Evolutionary conservation across 2,113 vertebrate genomes (phyloP), one percentile per base, ranked within the genome.

Genomic region (Istiophorus platypterus): DNA sequence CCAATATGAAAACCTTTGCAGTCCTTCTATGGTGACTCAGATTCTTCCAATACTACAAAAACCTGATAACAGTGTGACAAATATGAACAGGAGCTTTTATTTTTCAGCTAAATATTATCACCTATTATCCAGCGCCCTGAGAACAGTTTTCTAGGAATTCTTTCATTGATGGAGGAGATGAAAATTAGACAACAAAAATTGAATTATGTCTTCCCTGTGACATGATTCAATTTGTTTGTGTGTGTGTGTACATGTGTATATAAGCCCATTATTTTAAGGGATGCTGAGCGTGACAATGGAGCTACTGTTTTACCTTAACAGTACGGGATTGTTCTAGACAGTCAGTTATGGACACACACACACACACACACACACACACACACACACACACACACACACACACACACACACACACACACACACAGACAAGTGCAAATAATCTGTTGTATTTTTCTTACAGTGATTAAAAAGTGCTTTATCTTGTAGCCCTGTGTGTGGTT

Each of bases 231-330:
- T n/a, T n/a, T n/a, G n/a, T n/a, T n/a, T n/a, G 61, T 63, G 54
- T 49, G 42, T 34, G 20, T 70, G 24, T 76, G 7, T 52, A 22
- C 10, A 45, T 42, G 42, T 3, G 17, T 9, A 9, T 52, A 47
- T 45, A 45, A 57, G 39, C 26, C 31, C 7, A 56, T 75, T 39
- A 78, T 58, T 59, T 80, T 52, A 51, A 51, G 31, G 59, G 71
- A 68, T 22, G 24, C 58, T 41, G 34, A 37, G 42, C 20, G 22
- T 13, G 26, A 91, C 85, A 92, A 87, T 81, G 68, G 45, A 56
- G 26, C 80, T 49, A 73, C 85, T 93, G 90, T 91, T 86, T 64
- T 52, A 54, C 34, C n/a, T 29, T 39, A n/a, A 90, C 76, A 81
- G 61, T 70, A 45, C 26, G 49, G 26, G 29, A 80, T 76, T 87